A percentile compares a stretch with the other conserved stretches of the same genome.
phyloP scores from a whole-genome alignment of 2,888 invertebrate genomes.

The Biston stratarius region DNA sequence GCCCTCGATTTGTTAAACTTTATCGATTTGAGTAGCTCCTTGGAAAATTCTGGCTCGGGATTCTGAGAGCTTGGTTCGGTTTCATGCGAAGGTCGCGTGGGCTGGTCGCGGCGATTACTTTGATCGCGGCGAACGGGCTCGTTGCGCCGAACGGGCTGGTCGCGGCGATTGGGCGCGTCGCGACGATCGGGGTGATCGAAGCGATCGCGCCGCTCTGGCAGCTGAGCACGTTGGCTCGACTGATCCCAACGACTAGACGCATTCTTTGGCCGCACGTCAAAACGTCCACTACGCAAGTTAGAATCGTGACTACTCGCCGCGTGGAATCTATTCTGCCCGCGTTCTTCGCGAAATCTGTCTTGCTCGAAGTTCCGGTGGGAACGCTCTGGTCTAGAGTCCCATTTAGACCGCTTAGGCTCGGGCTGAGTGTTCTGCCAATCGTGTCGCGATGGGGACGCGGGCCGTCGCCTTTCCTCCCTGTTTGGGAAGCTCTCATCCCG shows the following conservation, averaged over 20 bases:
- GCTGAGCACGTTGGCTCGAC: background rate
- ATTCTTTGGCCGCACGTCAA: background rate
- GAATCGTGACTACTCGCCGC: background rate
- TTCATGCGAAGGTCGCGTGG: background rate
- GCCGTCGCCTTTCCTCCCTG: background rate
- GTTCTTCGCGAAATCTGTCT: background rate
- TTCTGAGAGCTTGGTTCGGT: background rate
- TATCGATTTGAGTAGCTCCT: background rate
- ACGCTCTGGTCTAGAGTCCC: conserved; percentile 3
- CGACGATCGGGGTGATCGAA: background rate
- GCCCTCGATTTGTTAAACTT: background rate
- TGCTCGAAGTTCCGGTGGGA: background rate
- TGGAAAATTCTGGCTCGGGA: background rate
- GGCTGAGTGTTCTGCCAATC: background rate
- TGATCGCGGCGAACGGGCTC: background rate
- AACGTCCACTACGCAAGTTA: background rate
- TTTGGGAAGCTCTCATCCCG: background rate
- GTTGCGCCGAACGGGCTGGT: background rate
- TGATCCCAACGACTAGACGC: background rate
- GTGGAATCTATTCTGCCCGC: background rate
- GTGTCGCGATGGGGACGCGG: background rate
- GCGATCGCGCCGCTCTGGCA: background rate
- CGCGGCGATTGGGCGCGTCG: background rate
- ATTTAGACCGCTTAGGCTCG: conserved; percentile 7
- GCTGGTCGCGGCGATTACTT: background rate